Base-by-base conservation (phyloP, 2,888 invertebrate genomes). In the Tachystola acroxantha region DNA sequence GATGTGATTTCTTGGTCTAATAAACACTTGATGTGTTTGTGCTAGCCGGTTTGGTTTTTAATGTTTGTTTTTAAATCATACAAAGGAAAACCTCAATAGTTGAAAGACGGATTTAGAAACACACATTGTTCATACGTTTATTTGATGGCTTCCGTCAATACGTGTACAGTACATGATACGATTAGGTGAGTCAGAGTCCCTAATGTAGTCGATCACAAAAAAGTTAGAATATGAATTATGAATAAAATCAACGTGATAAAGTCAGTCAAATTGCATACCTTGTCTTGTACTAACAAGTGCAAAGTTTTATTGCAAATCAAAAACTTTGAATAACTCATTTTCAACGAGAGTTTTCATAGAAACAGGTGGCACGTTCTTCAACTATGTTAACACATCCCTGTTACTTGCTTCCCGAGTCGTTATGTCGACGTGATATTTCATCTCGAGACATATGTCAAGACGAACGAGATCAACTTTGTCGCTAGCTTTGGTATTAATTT, bases 401-500 rank as follows among this genome's bases (percentile, higher is more conserved):
- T 24, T 24, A 24, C 20, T 28, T 10, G 31, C 25, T 24, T 26
- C 9, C 10, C 12, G 3, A 25, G 51, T 49, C 51, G 53, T 58
- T 48, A 40, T 53, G 59, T 58, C 60, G 60, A 64, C 61, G 57
- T 54, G 57, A 75, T 72, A 69, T 78, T 79, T 78, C 78, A 78
- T 79, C 64, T 71, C 49, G 50, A 53, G 73, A 75, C 78, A 71
- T 72, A 70, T 79, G 79, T 80, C 77, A 77, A 59, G 65, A 45
- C 53, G 64, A 66, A 74, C 73, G 64, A 68, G 70, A 74, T 72
- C 70, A 68, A 73, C 68, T 76, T 72, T 73, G 79, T 75, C 65
- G 66, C 63, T 59, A 64, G 64, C 64, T 64, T 66, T 64, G 57
- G 64, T 80, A 78, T 77, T 79, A 81, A 80, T 79, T 78, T 78